Conservation (phyloP, 2,888 invertebrate species). For the Mechanitis mazaeus region DNA sequence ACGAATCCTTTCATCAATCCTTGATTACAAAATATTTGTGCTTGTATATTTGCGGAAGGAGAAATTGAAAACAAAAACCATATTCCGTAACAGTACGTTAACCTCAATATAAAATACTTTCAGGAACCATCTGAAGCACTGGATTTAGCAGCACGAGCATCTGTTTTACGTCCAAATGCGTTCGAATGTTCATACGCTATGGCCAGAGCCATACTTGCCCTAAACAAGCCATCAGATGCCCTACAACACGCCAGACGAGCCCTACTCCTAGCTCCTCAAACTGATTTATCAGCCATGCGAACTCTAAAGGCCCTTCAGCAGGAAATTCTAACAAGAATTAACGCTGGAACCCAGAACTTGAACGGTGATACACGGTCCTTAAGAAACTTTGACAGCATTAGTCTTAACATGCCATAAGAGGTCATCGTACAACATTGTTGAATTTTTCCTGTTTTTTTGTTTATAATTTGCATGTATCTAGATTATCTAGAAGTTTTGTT, state of each 20-base stretch:
- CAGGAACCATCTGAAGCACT: constrained; percentile 91
- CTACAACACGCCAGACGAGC: constrained; percentile 90
- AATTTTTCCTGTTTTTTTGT: not conserved
- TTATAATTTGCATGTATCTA: not conserved
- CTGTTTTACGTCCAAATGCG: constrained; percentile 88
- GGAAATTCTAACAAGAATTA: constrained; percentile 78
- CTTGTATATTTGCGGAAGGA: too few relatives aligned
- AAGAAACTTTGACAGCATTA: constrained; percentile 70
- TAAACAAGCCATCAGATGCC: constrained; percentile 84
- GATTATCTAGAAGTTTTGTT: not conserved
- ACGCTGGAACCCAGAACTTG: constrained; percentile 62
- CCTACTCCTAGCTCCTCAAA: constrained; percentile 81
- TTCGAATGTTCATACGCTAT: constrained; percentile 96
- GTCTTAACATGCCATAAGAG: constrained; percentile 64
- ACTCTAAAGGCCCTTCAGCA: constrained; percentile 85
- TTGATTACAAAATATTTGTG: too few relatives aligned
- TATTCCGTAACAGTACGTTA: too few relatives aligned
- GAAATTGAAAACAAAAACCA: too few relatives aligned
- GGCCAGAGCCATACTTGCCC: constrained; percentile 89
- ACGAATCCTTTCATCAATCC: too few relatives aligned
- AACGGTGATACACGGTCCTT: constrained; percentile 61
- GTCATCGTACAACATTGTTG: not conserved
- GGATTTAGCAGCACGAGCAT: constrained; percentile 91
- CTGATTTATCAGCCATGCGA: constrained; percentile 83
- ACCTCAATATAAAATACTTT: constrained; percentile 25